Percentiles rank a stretch among this genome's conserved stretches.
phyloP scores from a whole-genome alignment of 2,113 vertebrate genomes.

The Pavo muticus region DNA sequence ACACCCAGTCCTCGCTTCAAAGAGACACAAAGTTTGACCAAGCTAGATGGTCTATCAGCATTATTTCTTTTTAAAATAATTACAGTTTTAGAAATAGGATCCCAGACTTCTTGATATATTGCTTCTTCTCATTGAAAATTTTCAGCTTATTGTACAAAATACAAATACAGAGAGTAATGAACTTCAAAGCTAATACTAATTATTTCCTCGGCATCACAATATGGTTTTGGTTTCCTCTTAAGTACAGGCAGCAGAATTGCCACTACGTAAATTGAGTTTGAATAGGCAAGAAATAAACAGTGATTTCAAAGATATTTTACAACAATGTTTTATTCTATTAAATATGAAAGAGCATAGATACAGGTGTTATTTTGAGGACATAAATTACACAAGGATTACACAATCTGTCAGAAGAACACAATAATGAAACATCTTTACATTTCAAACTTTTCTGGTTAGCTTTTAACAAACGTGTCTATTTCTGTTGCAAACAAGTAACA shows the following conservation, averaged over 20 bases:
- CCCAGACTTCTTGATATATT: background rate
- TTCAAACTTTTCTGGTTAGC: constrained; percentile 59
- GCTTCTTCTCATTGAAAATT: background rate
- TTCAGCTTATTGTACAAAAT: background rate
- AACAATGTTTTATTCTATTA: constrained; percentile 68
- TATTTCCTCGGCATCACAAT: background rate
- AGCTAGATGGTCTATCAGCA: background rate
- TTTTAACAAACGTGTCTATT: constrained; percentile 65
- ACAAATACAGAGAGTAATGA: background rate
- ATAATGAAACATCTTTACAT: constrained; percentile 64
- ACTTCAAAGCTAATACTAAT: background rate
- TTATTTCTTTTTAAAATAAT: background rate
- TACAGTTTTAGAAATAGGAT: background rate
- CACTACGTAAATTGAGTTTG: background rate
- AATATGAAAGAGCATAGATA: constrained; percentile 66
- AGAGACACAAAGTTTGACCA: background rate
- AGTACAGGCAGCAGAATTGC: background rate
- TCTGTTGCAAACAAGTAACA: constrained; percentile 66
- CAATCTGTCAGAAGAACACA: constrained; percentile 58
- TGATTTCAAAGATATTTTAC: constrained; percentile 43
- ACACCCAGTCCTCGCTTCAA: fast-evolving
- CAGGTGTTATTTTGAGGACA: constrained; percentile 58
- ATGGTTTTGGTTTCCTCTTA: background rate
- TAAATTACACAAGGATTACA: constrained; percentile 70
- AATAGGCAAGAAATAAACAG: background rate